These are phyloP conservation scores for Meloidogyne floridensis DNA, from an alignment of 1,140 invertebrate species.

Conservation along the genomic window DNA sequence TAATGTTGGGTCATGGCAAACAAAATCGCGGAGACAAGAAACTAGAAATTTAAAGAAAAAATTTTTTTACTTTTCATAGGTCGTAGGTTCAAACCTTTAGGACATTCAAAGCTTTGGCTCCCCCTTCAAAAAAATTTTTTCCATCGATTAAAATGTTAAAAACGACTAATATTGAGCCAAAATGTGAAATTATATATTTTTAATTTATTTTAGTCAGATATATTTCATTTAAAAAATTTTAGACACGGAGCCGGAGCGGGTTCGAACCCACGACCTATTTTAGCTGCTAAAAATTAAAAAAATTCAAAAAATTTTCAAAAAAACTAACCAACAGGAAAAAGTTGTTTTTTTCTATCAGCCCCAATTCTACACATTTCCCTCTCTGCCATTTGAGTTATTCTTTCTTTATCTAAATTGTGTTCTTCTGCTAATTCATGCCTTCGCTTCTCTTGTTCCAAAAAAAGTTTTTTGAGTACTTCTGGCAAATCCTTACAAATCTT, in stretches of 20 bases:
- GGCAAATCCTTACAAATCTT: slow-evolving; percentile 23
- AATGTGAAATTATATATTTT: no score
- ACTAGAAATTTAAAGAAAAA: neutral
- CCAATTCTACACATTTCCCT: slow-evolving; percentile 23
- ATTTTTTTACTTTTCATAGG: no score
- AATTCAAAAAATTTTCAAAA: neutral
- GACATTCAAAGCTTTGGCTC: no score
- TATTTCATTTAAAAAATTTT: no score
- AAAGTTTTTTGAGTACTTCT: slow-evolving; percentile 27
- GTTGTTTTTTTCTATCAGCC: neutral
- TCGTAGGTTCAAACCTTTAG: no score
- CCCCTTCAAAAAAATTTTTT: no score
- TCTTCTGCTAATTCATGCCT: slow-evolving; percentile 22
- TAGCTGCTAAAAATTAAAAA: no score
- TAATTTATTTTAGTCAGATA: no score
- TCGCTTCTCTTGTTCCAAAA: slow-evolving; percentile 23
- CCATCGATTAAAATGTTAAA: no score
- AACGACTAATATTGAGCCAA: no score
- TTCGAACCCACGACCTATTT: no score
- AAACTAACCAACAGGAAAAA: slow-evolving; percentile 13
- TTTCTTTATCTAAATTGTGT: slow-evolving; percentile 26
- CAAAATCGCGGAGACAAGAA: slow-evolving; percentile 24
- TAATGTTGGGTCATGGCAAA: slow-evolving; percentile 26
- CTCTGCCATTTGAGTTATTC: slow-evolving; percentile 23
- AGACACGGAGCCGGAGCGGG: no score